Conservation (phyloP, 1,140 invertebrate genomes). For the Penaeus indicus region DNA sequence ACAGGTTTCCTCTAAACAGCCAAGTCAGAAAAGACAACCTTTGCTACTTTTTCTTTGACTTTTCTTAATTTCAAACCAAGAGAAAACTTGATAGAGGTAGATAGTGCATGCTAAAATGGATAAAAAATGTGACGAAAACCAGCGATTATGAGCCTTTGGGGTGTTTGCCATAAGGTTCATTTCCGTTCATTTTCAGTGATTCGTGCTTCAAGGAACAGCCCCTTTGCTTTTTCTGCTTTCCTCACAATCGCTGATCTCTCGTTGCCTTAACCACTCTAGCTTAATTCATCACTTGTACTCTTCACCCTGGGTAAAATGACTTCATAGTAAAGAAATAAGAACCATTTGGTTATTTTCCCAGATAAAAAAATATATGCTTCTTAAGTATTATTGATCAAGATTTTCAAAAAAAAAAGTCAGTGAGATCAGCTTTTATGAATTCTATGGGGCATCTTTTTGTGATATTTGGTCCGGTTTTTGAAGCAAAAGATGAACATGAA, state of each 20-base stretch:
- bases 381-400: too few species aligned
- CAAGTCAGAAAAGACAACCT: slow-evolving; percentile 18
- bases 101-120: neutral
- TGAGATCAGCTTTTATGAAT: slow-evolving; percentile 43
- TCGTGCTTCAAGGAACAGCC: too few species aligned
- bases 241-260: slow-evolving; percentile 41
- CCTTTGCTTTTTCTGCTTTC: neutral
- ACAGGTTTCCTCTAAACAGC: slow-evolving; percentile 43
- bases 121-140: slow-evolving; percentile 38
- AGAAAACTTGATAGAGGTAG: too few species aligned
- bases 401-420: too few species aligned
- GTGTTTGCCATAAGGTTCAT: neutral
- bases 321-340: too few species aligned
- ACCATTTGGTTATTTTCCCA: too few species aligned
- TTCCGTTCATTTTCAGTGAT: too few species aligned
- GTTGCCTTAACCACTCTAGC: neutral
- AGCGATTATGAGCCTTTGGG: slow-evolving; percentile 41
- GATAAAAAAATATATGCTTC: too few species aligned
- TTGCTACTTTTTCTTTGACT: slow-evolving; percentile 2
- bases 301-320: neutral
- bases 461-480: too few species aligned
- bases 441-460: neutral
- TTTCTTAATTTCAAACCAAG: slow-evolving; percentile 2
- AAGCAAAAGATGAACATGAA: neutral
- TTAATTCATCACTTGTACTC: too few species aligned